Conservation (phyloP, 2,797 vertebrate species). For the Sebastiscus tertius region DNA sequence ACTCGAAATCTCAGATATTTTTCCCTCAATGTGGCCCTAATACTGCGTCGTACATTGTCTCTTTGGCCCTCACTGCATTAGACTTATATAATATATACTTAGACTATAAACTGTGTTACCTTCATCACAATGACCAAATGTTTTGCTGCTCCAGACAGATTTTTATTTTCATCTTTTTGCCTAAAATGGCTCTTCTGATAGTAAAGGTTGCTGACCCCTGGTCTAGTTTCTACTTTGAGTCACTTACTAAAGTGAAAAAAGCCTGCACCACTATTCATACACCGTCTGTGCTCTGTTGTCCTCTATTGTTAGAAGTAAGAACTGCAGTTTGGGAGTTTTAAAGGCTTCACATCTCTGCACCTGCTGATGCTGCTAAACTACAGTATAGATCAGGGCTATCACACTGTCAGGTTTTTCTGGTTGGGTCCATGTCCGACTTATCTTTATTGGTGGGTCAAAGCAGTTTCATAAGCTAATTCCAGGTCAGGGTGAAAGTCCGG, state of each 20-base stretch:
- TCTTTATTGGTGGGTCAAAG: not conserved
- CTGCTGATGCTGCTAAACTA: not conserved
- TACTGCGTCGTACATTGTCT: too few relatives aligned
- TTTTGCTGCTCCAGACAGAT: too few relatives aligned
- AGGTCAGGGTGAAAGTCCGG: not conserved
- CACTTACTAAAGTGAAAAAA: not conserved
- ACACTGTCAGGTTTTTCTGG: not conserved
- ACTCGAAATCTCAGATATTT: too few relatives aligned
- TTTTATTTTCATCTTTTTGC: too few relatives aligned
- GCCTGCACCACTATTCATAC: not conserved
- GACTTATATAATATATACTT: too few relatives aligned
- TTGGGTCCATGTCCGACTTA: not conserved
- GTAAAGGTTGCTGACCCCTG: too few relatives aligned
- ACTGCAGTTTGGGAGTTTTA: not conserved
- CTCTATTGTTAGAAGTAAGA: conserved; percentile 1
- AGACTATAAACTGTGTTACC: too few relatives aligned
- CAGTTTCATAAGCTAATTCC: not conserved
- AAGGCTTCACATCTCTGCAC: not conserved
- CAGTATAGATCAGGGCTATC: too few relatives aligned
- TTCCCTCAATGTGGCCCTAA: too few relatives aligned
- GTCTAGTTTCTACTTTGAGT: not conserved
- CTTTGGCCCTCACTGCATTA: too few relatives aligned
- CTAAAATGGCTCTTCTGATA: too few relatives aligned
- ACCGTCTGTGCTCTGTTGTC: not conserved
- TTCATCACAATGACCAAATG: too few relatives aligned